Evolutionary conservation across 2,113 vertebrate genomes (phyloP), one percentile per base, ranked within the genome.

Genomic region (Etheostoma cragini): DNA sequence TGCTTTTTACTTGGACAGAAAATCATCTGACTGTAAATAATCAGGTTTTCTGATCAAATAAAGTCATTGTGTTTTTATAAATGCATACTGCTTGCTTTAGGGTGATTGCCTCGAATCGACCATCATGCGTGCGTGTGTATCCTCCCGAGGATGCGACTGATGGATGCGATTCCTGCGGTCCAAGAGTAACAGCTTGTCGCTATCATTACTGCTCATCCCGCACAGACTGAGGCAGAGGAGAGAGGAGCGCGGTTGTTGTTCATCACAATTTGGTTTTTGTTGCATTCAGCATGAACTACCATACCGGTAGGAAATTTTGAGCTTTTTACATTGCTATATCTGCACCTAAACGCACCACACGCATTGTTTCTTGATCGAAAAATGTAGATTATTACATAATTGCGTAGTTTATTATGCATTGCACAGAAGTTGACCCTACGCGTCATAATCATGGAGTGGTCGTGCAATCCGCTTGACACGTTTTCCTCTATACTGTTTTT

Each of bases 111-210:
- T 72, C 69, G 56, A 72, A 52, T 82, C 50, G 26, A 82, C 65
- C 81, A 82, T 73, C 61, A 38, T 77, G 60, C 66, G 47, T 56
- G 68, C 38, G 56, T 11, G 54, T 57, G 74, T 8, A 19, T 88
- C 71, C 83, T 85, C 77, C 81, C 16, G 77, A 86, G 83, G 84
- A 90, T 88, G 89, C 80, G 83, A 85, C 77, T 88, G 83, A 93
- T 88, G 89, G 87, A 91, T 89, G 89, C 75, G 87, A 87, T 85
- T 66, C 82, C 77, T 84, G 84, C 88, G 74, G 89, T 88, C 85
- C 84, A 70, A 16, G 65, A 89, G 77, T 83, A 85, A 92, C 90
- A 90, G 90, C 86, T 90, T 75, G 88, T 87, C 89, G 78, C 81
- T 87, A 66, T 86, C 85, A 87, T 86, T 76, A 71, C 82, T 22